phyloP scores from a whole-genome alignment of 2,888 invertebrate genomes.

The Myopa testacea region DNA sequence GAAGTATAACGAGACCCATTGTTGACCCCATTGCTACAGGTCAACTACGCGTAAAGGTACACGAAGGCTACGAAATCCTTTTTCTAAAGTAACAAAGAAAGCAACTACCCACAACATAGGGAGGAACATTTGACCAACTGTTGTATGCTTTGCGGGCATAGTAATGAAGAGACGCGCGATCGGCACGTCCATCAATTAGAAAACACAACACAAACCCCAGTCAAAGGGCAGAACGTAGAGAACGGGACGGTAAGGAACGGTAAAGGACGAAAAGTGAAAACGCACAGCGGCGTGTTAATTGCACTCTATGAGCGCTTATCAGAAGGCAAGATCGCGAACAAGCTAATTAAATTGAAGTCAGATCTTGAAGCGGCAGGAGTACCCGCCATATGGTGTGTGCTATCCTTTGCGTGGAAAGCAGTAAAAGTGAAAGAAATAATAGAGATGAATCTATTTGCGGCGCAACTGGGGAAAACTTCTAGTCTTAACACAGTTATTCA shows the following conservation, averaged over 20 bases:
- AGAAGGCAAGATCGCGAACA: conserved; percentile 26
- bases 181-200: conserved; percentile 25
- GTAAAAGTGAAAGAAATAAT: conserved; percentile 16
- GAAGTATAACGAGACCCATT: conserved; percentile 23
- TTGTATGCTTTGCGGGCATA: conserved; percentile 12
- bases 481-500: conserved; percentile 3
- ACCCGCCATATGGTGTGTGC: conserved; percentile 32
- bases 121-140: conserved; percentile 34
- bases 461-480: conserved; percentile 14
- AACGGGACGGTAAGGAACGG: neutral
- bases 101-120: neutral
- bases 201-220: neutral
- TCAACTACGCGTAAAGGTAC: neutral
- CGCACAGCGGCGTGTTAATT: conserved; percentile 65
- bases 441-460: conserved; percentile 30
- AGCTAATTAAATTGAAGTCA: conserved; percentile 32
- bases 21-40: neutral
- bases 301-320: conserved; percentile 49
- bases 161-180: conserved; percentile 24
- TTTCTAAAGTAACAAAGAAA: neutral
- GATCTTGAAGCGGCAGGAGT: neutral
- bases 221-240: neutral
- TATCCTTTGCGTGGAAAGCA: conserved; percentile 17
- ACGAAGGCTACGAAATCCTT: neutral
- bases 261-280: conserved; percentile 40